Evolutionary conservation across 2,797 vertebrate species (phyloP).

Genomic region (Notolepis coatsorum): DNA sequence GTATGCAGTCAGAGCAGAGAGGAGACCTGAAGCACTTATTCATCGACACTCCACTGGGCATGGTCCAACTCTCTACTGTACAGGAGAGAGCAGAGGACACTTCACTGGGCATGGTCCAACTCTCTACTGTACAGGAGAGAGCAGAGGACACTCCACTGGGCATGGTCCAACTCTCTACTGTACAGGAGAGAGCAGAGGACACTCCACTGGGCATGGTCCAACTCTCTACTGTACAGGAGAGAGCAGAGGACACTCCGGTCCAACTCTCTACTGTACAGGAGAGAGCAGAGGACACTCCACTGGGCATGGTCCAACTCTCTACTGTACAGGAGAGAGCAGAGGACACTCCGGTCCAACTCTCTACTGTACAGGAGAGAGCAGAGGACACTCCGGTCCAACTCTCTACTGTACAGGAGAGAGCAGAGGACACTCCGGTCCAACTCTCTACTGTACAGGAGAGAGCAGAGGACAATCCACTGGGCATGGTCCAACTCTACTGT

Average conservation of each 20-base stretch:
- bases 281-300: slow-evolving; percentile 28
- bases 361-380: slow-evolving; percentile 17
- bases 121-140: slow-evolving; percentile 20
- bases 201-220: slow-evolving; percentile 27
- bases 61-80: slow-evolving; percentile 25
- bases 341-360: slow-evolving; percentile 27
- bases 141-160: slow-evolving; percentile 33
- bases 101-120: slow-evolving; percentile 25
- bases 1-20: slow-evolving; percentile 49
- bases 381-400: slow-evolving; percentile 31
- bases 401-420: slow-evolving; percentile 7
- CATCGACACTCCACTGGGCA: slow-evolving; percentile 37
- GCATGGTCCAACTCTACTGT: slow-evolving; percentile 31
- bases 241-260: slow-evolving; percentile 28
- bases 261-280: slow-evolving; percentile 16
- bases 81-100: neutral
- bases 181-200: slow-evolving; percentile 26
- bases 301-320: slow-evolving; percentile 30
- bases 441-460: slow-evolving; percentile 15
- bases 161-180: slow-evolving; percentile 27
- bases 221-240: slow-evolving; percentile 14
- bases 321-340: slow-evolving; percentile 6
- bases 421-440: slow-evolving; percentile 25
- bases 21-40: slow-evolving; percentile 44
- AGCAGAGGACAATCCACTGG: slow-evolving; percentile 33